Evolutionary conservation across 2,888 invertebrate genomes (phyloP), one percentile per base, ranked within the genome.

Genomic region (Trilocha varians): DNA sequence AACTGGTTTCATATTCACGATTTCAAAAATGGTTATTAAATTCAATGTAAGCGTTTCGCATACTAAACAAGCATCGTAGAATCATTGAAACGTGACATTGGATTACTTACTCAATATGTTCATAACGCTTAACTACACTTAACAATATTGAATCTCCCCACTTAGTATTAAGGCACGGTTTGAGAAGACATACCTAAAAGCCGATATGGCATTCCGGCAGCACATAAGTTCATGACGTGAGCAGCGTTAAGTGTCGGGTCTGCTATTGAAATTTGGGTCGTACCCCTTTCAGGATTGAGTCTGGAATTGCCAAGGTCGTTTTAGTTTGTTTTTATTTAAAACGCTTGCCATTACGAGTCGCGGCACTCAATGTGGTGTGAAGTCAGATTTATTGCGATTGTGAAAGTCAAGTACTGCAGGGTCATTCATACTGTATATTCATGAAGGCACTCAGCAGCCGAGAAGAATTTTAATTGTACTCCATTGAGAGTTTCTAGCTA

Each of bases 391-490:
- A 78, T 70, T 57, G 55, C 54, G 50, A 62, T 66, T 65, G 72
- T 63, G 66, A 69, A 71, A 77, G 65, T 59, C 63, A 69, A 65
- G 76, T 63, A 66, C 60, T 56, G 60, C 53, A 56, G 53, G 47
- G 45, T 47, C 44, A 44, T 52, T 58, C 52, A 57, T 62, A 55
- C 61, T 68, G 57, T 62, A 57, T 68, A 77, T 73, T 73, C 71
- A 71, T 66, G 69, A 54, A 59, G 67, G 63, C 67, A 59, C 67
- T 62, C 57, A 46, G 50, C 59, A 65, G 65, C 61, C 69, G 71
- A 57, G 54, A 55, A 67, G 80, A 84, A 82, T 83, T 68, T 82
- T 84, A 83, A 84, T 83, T 82, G 79, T 78, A 57, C 60, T 67
- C 74, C 78, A 78, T 79, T 80, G 75, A 80, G 76, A 74, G 66